Evolutionary conservation across 1,140 invertebrate genomes (phyloP).

Genomic region (Eciton burchellii): DNA sequence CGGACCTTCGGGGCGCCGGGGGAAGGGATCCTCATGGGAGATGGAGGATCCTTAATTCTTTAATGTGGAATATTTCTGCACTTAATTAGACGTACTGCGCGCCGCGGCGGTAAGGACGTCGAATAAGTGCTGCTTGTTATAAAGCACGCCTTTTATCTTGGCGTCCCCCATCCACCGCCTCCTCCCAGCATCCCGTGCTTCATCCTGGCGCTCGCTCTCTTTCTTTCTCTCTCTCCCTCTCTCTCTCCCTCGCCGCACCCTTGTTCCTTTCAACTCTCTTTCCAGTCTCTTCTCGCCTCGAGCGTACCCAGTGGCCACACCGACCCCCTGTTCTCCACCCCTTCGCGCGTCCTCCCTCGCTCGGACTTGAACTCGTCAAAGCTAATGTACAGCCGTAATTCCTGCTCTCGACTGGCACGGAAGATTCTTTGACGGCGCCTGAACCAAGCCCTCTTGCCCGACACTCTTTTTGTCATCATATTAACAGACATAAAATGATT

Average conservation of each 20-base stretch:
- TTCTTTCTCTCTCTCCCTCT: too few species aligned
- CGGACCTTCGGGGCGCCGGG: background rate
- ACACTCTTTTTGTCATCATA: constrained; percentile 39
- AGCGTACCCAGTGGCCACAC: constrained; percentile 25
- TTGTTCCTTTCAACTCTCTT: constrained; percentile 24
- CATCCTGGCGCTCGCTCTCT: too few species aligned
- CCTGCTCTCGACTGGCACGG: constrained; percentile 18
- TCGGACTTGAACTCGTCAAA: constrained; percentile 51
- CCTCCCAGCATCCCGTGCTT: background rate
- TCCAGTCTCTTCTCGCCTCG: constrained; percentile 41
- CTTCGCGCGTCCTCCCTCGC: background rate
- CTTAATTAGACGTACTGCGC: constrained; percentile 67
- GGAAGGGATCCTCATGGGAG: background rate
- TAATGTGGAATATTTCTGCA: constrained; percentile 68
- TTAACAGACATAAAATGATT: background rate
- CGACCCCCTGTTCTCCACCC: background rate
- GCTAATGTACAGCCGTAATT: constrained; percentile 48
- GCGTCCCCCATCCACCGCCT: background rate
- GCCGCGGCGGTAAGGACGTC: constrained; percentile 32
- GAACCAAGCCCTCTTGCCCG: constrained; percentile 13
- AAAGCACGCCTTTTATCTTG: constrained; percentile 70
- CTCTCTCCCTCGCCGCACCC: constrained; percentile 2
- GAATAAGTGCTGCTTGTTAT: constrained; percentile 72
- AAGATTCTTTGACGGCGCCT: constrained; percentile 34
- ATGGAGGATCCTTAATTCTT: constrained; percentile 54